phyloP scores from a whole-genome alignment of 2,888 invertebrate genomes.

The Lithophane socia region DNA sequence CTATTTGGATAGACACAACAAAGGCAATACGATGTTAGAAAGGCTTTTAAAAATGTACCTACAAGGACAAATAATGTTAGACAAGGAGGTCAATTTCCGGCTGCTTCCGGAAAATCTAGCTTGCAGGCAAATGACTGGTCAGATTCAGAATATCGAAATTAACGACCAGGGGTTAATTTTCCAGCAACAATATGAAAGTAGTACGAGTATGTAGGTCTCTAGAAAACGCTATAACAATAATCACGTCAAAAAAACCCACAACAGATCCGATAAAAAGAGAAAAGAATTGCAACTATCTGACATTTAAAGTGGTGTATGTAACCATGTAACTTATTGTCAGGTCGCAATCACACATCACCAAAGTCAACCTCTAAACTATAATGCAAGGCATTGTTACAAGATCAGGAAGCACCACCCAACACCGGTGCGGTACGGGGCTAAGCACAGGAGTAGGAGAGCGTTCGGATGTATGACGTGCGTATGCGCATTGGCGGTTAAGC shows the following conservation, averaged over 20 bases:
- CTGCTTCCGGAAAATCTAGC: background rate
- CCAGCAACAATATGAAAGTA: background rate
- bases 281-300: background rate
- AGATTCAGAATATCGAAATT: background rate
- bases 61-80: background rate
- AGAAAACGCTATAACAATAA: no score
- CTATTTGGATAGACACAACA: background rate
- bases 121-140: background rate
- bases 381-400: slow-evolving; percentile 42
- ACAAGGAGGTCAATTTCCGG: no score
- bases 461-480: slow-evolving; percentile 56
- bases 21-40: background rate
- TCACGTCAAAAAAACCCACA: background rate
- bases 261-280: background rate
- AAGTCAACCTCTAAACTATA: slow-evolving; percentile 10
- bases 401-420: slow-evolving; percentile 42
- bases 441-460: slow-evolving; percentile 64
- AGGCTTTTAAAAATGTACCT: background rate
- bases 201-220: background rate
- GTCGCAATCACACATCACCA: slow-evolving; percentile 10
- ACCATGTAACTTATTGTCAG: background rate
- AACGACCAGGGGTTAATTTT: background rate
- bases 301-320: background rate
- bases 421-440: slow-evolving; percentile 53
- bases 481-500: slow-evolving; percentile 77